Evolutionary conservation across 2,113 vertebrate species (phyloP).

Genomic region (Pangasianodon gigas): DNA sequence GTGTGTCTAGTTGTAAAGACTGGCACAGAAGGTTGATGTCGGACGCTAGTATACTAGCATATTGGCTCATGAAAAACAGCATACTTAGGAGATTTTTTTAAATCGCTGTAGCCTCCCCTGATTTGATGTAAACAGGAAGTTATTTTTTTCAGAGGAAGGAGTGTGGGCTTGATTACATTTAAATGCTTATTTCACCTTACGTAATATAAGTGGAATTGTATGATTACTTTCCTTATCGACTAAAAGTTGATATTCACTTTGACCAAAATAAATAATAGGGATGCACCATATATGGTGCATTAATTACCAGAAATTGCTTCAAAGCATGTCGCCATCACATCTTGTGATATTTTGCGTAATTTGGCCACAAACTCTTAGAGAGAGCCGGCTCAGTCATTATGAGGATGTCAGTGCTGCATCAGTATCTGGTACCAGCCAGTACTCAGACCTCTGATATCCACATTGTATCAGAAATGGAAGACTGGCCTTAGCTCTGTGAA

Average conservation of each 20-base stretch:
- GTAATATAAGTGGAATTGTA: not conserved
- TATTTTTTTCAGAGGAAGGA: not conserved
- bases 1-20: not conserved
- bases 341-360: not conserved
- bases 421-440: not conserved
- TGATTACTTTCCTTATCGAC: not conserved
- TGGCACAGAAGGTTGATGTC: not conserved
- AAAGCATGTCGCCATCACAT: not conserved
- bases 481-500: not conserved
- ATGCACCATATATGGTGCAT: not conserved
- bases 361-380: not conserved
- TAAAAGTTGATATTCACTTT: not conserved
- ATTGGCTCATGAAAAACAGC: not conserved
- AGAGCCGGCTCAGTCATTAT: not conserved
- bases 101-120: not conserved
- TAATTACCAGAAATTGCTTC: not conserved
- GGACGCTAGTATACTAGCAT: not conserved
- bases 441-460: slow-evolving; percentile 4
- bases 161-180: not conserved
- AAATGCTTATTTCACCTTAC: not conserved
- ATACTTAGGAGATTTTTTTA: not conserved
- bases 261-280: not conserved
- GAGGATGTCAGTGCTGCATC: not conserved
- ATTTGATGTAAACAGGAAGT: not conserved
- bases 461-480: not conserved